Conservation (phyloP, 1,140 invertebrate species). For the Diploscapter pachys region DNA sequence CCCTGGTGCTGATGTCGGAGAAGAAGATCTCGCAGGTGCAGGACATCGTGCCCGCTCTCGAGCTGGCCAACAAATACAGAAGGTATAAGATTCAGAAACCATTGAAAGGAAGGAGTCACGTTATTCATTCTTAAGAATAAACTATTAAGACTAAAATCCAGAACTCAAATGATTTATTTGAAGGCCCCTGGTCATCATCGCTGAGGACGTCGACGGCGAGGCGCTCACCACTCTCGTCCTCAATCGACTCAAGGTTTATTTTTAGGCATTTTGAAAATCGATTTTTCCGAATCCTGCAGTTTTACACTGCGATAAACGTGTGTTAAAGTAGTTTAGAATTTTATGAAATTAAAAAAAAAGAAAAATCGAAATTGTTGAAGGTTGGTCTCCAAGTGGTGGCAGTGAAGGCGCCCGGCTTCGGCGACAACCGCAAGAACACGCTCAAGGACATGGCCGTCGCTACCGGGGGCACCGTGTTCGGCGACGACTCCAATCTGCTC, state of each 20-base stretch:
- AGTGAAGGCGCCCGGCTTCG: conserved; percentile 98
- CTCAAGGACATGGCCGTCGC: conserved; percentile 95
- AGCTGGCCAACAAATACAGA: conserved; percentile 83
- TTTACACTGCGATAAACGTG: no score
- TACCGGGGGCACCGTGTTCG: conserved; percentile 92
- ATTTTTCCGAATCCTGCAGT: no score
- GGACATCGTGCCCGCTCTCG: conserved; percentile 88
- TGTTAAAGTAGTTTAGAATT: no score
- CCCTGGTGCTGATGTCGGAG: conserved; percentile 86
- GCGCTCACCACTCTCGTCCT: conserved; percentile 94
- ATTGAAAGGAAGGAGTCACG: no score
- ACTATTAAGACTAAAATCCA: no score
- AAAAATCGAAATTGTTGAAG: background rate
- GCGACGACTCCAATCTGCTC: conserved; percentile 90
- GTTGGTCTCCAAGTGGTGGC: conserved; percentile 91
- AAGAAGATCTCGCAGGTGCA: conserved; percentile 98
- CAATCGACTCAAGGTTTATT: conserved; percentile 77
- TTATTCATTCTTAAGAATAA: no score
- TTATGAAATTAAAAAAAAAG: no score
- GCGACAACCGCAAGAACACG: conserved; percentile 95
- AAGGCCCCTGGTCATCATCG: conserved; percentile 88
- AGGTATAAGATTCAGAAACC: no score
- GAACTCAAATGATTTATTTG: no score
- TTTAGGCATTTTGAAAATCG: background rate
- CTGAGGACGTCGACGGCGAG: conserved; percentile 98